Evolutionary conservation across 2,113 vertebrate genomes (phyloP).

Genomic region (Anas platyrhynchos): DNA sequence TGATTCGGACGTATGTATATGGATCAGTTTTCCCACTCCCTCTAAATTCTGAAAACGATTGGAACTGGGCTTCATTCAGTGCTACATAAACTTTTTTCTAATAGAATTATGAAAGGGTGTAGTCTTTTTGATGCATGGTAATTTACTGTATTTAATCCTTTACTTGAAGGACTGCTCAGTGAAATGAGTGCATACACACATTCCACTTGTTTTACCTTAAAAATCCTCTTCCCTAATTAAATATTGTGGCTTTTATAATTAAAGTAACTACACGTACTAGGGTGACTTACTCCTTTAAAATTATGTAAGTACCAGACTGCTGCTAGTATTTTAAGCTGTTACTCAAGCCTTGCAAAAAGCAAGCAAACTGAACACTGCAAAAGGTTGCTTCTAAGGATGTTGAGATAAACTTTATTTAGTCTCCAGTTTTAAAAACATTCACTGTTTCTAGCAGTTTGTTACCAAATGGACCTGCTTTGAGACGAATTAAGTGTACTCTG

Average conservation of each 20-base stretch:
- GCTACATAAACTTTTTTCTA: not conserved
- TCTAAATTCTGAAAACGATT: not conserved
- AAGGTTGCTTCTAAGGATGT: not conserved
- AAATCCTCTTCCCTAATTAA: not conserved
- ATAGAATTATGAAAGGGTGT: not conserved
- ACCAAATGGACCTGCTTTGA: not conserved
- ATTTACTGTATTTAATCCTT: not conserved
- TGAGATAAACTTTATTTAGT: not conserved
- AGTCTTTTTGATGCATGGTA: not conserved
- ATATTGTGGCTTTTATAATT: not conserved
- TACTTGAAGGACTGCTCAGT: not conserved
- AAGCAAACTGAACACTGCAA: not conserved
- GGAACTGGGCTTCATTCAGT: not conserved
- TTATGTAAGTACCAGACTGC: not conserved
- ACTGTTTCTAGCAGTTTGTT: not conserved
- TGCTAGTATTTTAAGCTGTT: not conserved
- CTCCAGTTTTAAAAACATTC: not conserved
- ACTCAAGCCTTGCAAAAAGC: not conserved
- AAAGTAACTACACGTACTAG: not conserved
- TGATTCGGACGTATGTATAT: constrained; percentile 77
- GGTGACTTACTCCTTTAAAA: not conserved
- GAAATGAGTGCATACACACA: not conserved
- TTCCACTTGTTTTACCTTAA: not conserved
- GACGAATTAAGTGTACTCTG: not conserved
- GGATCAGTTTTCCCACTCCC: not conserved